Conservation (phyloP, 2,113 vertebrate species). For the Anthoscopus minutus region DNA sequence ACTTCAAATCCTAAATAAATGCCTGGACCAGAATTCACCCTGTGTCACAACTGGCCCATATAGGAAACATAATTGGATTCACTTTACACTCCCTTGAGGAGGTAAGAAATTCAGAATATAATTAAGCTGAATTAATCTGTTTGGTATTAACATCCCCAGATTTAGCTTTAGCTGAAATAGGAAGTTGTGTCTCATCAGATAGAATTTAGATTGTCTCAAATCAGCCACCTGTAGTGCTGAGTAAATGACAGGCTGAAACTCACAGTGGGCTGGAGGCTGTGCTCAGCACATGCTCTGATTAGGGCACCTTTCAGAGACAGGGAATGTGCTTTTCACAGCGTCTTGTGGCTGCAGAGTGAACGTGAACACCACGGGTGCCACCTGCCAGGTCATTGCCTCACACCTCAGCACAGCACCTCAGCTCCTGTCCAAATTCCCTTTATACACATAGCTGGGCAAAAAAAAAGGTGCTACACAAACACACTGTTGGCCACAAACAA, state of each 20-base stretch:
- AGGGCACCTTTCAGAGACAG: background rate
- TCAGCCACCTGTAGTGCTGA: slow-evolving; percentile 1
- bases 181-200: background rate
- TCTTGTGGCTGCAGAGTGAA: background rate
- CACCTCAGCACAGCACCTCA: background rate
- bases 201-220: background rate
- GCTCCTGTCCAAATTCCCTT: background rate
- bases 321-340: background rate
- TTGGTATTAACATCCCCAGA: background rate
- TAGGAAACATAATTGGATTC: slow-evolving; percentile 13
- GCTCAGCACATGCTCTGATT: background rate
- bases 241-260: background rate
- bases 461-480: background rate
- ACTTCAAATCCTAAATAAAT: background rate
- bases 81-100: background rate
- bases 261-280: background rate
- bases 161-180: background rate
- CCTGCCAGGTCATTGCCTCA: rapidly evolving
- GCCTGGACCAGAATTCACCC: background rate
- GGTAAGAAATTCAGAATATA: slow-evolving; percentile 9
- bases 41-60: background rate
- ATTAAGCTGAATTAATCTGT: slow-evolving; percentile 32
- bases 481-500: background rate
- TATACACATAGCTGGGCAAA: rapidly evolving
- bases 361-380: rapidly evolving